Percentiles rank a stretch among this genome's conserved stretches.
Evolutionary conservation across 35 echinoderm and acorn worm genomes (phyloP).

Genomic region (Acanthaster planci): DNA sequence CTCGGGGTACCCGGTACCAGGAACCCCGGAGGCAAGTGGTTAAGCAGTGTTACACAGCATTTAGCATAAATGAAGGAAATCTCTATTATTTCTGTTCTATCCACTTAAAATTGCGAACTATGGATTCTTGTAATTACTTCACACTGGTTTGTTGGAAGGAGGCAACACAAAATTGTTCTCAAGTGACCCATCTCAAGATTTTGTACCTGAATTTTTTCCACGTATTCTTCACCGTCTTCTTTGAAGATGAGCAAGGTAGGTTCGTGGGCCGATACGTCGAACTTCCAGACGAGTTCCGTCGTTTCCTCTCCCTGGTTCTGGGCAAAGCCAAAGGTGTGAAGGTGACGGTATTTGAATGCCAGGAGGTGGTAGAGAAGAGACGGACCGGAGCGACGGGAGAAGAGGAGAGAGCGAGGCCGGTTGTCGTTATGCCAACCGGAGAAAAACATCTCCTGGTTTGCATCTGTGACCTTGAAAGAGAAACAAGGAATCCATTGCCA

Average conservation of each 20-base stretch:
- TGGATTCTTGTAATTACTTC: too few species aligned
- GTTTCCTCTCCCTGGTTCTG: conserved; percentile 24
- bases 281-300: conserved; percentile 31
- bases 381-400: conserved; percentile 25
- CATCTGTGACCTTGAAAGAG: conserved; percentile 45
- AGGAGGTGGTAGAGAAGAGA: conserved; percentile 47
- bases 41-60: too few species aligned
- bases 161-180: too few species aligned
- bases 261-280: conserved; percentile 15
- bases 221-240: conserved; percentile 25
- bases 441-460: conserved; percentile 48
- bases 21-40: too few species aligned
- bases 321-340: conserved; percentile 54
- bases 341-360: conserved; percentile 18
- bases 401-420: conserved; percentile 51
- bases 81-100: too few species aligned
- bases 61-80: too few species aligned
- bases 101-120: too few species aligned
- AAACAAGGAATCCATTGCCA: neutral
- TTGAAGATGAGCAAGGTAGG: conserved; percentile 40
- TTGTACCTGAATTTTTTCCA: conserved; percentile 29
- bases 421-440: conserved; percentile 44
- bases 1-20: too few species aligned
- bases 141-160: too few species aligned
- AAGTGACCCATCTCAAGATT: too few species aligned